These are phyloP conservation scores for Rambutsinella grinnellia DNA, from an alignment of 2,888 invertebrate species.

Conservation along the genomic window DNA sequence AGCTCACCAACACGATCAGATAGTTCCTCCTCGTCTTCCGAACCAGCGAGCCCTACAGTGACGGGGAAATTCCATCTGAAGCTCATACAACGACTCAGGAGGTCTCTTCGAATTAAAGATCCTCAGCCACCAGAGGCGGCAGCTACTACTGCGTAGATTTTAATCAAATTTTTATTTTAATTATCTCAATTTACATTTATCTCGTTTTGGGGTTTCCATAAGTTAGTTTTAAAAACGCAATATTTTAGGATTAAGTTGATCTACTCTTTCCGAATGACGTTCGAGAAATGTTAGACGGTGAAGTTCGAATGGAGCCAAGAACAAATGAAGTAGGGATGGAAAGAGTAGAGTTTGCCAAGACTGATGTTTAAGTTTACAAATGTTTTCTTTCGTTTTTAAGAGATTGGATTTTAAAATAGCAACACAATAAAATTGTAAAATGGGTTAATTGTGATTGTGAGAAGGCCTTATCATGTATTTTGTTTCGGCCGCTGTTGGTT, in stretches of 20 bases:
- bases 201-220: too few relatives aligned
- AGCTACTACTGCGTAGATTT: slow-evolving; percentile 31
- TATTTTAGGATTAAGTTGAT: too few relatives aligned
- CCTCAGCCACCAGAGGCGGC: slow-evolving; percentile 48
- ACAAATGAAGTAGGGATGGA: neutral
- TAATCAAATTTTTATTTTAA: neutral
- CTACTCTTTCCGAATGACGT: too few relatives aligned
- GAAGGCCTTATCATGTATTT: too few relatives aligned
- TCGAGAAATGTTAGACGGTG: too few relatives aligned
- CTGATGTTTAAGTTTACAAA: slow-evolving; percentile 29
- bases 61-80: slow-evolving; percentile 60
- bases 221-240: too few relatives aligned
- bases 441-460: too few relatives aligned
- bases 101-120: slow-evolving; percentile 62
- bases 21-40: slow-evolving; percentile 60
- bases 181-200: neutral
- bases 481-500: too few relatives aligned
- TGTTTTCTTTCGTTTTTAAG: too few relatives aligned
- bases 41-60: slow-evolving; percentile 43
- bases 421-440: too few relatives aligned
- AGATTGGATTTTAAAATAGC: too few relatives aligned
- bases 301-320: slow-evolving; percentile 12
- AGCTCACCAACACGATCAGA: slow-evolving; percentile 52
- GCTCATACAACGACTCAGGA: slow-evolving; percentile 57
- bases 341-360: slow-evolving; percentile 46